Base-by-base conservation (phyloP, 2,797 vertebrate genomes). In the Enteromius treurensis region DNA sequence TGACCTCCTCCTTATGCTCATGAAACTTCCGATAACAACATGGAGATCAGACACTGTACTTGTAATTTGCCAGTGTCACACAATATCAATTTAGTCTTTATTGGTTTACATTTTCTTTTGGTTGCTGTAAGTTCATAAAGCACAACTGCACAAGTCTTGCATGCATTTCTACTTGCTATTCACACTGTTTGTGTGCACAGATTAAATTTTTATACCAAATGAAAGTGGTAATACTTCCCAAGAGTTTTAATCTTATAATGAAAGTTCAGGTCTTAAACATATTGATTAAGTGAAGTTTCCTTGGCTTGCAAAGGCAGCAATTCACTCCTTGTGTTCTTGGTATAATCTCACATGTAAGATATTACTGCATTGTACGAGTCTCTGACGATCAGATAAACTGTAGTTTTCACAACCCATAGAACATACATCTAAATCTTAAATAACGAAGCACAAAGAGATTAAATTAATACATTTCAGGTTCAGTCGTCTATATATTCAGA, bases 251-350 rank as follows among this genome's bases (percentile, higher is more conserved):
- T 37, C 8, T 55, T n/a, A 40, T 15, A 13, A 26, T 40, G 49
- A 9, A 85, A 40, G 23, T 68, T 62, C 29, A 62, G 17, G 26
- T 49, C 17, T 71, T 64, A 3, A 77, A 77, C 34, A 32, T 70
- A 0, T 19, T 55, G 74, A 70, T 40, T 32, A 37, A 51, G 77
- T 78, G 15, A 70, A 47, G 2, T 83, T 80, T 73, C 65, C 58
- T 83, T 77, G 81, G 65, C 81, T 81, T 84, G 53, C 70, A 83
- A 70, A 82, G 62, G 73, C 62, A 76, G n/a, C 42, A 32, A 34
- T 42, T 14, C 1, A 51, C 53, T 81, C 40, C 19, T 67, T 15
- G 14, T 78, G 77, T 82, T 74, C 60, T 47, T 83, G 60, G 65
- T 60, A 40, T 55, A 51, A 73, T 81, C 10, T 70, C 23, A 29